Evolutionary conservation across 1,140 invertebrate species (phyloP), one percentile per base, ranked within the genome.

Genomic region (Drosophila nigromelanica): DNA sequence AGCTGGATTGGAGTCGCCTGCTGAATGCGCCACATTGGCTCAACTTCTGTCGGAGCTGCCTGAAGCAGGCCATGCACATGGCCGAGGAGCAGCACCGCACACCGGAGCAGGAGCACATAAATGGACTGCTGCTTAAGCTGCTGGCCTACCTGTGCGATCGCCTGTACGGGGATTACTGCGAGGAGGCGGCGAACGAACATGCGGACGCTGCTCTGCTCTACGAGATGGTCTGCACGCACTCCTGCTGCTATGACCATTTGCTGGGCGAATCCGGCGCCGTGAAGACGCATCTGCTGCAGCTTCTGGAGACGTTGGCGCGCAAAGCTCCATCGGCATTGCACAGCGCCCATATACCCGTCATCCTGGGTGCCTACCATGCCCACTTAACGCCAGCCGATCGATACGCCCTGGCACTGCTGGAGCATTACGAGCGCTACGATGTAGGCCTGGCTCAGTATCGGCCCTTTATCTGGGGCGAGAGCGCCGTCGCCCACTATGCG

Each of bases 381-480:
- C 95, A 95, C 12, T 92, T 95, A 11, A 93, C 90, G 43, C 91
- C 93, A n/a, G 93, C 92, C 21, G 96, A 97, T 91, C 94, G 94
- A 68, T 89, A 94, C 18, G 93, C 95, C 48, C 91, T 96, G 55
- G 92, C 93, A 18, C 93, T 96, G 73, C 82, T 96, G 35, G 92
- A 94, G 27, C 92, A 93, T 68, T 96, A 96, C 77, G 95, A 96
- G 90, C 90, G 82, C 35, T 92, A 93, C 52, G 93, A 93, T 12
- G 92, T 94, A 39, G 94, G 94, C 64, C 92, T 96, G 11, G 92
- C 93, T 47, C 93, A 95, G 91, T 97, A 94, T 78, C 95, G 95
- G 70, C 96, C 96, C 11, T 97, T 95, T 78, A 92, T 97, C 0
- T 97, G 95, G 95, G 96, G 97, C 5, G 94, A 94, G 82, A 94